Evolutionary conservation across 2,797 vertebrate species (phyloP).

Genomic region (Antennarius maculatus): DNA sequence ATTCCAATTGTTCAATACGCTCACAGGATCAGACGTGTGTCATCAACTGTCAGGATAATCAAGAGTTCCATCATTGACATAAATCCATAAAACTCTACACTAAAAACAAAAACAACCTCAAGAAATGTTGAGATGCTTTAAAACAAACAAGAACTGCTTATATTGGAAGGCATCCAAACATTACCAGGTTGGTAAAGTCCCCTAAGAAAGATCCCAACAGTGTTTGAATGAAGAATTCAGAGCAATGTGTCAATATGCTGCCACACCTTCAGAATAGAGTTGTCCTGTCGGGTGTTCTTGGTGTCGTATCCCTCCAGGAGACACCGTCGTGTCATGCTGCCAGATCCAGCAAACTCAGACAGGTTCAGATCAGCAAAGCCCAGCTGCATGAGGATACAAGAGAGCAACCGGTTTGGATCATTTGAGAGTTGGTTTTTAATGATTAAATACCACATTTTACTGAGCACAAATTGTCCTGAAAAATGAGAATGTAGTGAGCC

Average conservation of each 20-base stretch:
- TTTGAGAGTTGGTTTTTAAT: conserved; percentile 5
- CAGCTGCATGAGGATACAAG: conserved; percentile 79
- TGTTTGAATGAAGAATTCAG: not conserved
- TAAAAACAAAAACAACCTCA: not conserved
- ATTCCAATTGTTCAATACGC: conserved; percentile 14
- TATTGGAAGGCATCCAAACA: not conserved
- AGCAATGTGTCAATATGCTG: not conserved
- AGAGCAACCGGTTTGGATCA: conserved; percentile 4
- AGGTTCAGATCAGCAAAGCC: conserved; percentile 98
- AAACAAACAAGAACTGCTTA: not conserved
- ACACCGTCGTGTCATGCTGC: conserved; percentile 90
- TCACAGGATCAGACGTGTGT: conserved; percentile 47
- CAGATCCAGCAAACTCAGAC: conserved; percentile 96
- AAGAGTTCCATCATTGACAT: conserved; percentile 19
- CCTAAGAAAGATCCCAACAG: not conserved
- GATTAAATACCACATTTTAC: not conserved
- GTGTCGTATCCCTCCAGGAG: conserved; percentile 97
- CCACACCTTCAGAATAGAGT: conserved; percentile 97
- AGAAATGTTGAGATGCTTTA: not conserved
- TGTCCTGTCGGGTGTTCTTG: conserved; percentile 97
- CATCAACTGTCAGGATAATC: not conserved
- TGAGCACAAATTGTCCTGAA: not conserved
- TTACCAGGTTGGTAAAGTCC: not conserved
- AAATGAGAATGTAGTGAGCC: not conserved
- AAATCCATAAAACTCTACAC: not conserved